Base-by-base conservation (phyloP, 2,113 vertebrate genomes). In the Ceyx margarethae region DNA sequence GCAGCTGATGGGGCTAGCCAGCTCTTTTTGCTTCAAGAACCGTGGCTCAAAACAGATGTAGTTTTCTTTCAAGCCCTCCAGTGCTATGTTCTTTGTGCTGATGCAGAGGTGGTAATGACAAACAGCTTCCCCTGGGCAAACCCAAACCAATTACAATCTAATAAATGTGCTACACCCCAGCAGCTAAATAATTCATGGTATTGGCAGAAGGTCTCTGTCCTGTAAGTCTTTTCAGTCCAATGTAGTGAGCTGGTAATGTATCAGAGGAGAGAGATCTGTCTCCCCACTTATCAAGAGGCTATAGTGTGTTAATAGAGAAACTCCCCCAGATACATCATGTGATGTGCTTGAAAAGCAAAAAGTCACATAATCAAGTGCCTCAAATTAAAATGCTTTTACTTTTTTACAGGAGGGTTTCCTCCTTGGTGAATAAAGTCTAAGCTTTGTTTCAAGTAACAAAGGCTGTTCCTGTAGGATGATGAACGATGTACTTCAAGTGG, bases 391-490 rank as follows among this genome's bases (percentile, higher is more conserved):
- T 40, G 33, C 42, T 88, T n/a, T 85, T 84, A 42, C 18, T 75
- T 81, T 81, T 40, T 37, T 54, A 43, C 26, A 61, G 28, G 25
- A 17, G 28, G 10, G 50, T 28, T 92, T 69, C 26, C 62, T 73
- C 37, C 67, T 80, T 46, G 35, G 65, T 90, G 74, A 91, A 87
- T 66, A 51, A 79, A 75, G 37, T 78, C 53, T 26, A 31, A 78
- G 88, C 80, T 93, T 75, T 93, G 85, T 78, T 94, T 75, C 53
- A 20, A 90, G 76, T n/a, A 84, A 81, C 82, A 84, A 95, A 90
- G 90, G 6, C 56, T 15, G 37, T 75, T 90, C 60, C 60, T 71
- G 40, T 5, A 6, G 2, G 6, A 19, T 74, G 85, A 90, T 56
- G 31, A 78, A 92, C 0, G 13, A 83, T 46, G 53, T 53, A 9